phyloP scores from a whole-genome alignment of 2,113 vertebrate genomes.

The Bubo bubo region DNA sequence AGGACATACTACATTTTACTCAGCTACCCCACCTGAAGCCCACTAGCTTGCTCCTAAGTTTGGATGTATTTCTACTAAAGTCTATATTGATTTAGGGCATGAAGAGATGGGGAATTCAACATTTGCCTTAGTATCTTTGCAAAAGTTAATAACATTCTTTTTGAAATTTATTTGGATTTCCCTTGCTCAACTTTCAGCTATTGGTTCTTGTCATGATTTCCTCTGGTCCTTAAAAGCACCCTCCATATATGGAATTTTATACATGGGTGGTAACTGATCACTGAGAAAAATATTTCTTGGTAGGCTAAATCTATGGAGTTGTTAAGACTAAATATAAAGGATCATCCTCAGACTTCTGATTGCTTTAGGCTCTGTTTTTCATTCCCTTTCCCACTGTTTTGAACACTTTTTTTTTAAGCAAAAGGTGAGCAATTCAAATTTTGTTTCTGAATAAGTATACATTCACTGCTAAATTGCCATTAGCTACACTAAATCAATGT shows the following conservation, averaged over 20 bases:
- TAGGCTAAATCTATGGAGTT: neutral
- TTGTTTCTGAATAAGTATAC: neutral
- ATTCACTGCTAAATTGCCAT: neutral
- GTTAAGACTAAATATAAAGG: neutral
- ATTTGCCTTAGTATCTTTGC: neutral
- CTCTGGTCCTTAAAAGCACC: neutral
- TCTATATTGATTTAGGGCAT: neutral
- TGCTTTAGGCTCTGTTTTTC: neutral
- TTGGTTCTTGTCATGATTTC: neutral
- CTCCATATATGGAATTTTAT: neutral
- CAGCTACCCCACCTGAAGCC: neutral
- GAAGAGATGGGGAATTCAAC: neutral
- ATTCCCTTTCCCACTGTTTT: neutral
- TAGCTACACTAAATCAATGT: neutral
- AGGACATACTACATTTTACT: neutral
- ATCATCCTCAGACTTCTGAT: neutral
- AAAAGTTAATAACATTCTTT: neutral
- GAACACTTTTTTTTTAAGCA: neutral
- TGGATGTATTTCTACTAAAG: neutral
- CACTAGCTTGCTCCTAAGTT: neutral
- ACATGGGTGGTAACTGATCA: neutral
- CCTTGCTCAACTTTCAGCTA: neutral
- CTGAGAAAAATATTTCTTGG: neutral
- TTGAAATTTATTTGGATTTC: neutral
- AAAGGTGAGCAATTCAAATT: neutral